phyloP scores from a whole-genome alignment of 2,797 vertebrate species.

The Caiman crocodilus region DNA sequence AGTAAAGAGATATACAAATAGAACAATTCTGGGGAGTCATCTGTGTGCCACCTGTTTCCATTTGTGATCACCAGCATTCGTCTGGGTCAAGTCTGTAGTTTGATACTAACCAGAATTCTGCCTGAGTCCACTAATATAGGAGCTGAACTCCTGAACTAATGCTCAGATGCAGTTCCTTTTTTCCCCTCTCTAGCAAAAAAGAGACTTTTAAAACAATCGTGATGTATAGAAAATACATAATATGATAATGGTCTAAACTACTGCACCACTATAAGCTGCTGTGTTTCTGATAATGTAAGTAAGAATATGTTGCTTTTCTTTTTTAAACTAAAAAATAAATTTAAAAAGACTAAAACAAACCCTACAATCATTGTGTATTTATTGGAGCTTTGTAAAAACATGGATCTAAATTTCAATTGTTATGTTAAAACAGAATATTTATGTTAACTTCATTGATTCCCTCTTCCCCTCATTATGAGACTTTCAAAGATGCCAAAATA shows the following conservation, averaged over 20 bases:
- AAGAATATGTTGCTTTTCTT: background rate
- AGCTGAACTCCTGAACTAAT: background rate
- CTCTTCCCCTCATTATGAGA: background rate
- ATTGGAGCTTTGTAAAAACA: background rate
- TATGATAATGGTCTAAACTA: background rate
- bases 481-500: background rate
- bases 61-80: background rate
- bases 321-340: background rate
- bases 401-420: background rate
- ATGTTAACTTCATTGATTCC: background rate
- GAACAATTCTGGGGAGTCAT: rapidly evolving
- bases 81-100: background rate
- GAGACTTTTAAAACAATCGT: background rate
- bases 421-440: background rate
- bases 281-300: background rate
- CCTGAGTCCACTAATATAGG: background rate
- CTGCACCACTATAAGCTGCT: background rate
- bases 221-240: background rate
- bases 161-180: background rate
- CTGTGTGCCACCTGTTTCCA: background rate
- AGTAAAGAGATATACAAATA: no score
- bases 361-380: background rate
- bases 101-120: background rate
- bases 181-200: background rate
- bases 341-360: background rate